phyloP scores from a whole-genome alignment of 2,113 vertebrate species.

The Psittacara wagleri region DNA sequence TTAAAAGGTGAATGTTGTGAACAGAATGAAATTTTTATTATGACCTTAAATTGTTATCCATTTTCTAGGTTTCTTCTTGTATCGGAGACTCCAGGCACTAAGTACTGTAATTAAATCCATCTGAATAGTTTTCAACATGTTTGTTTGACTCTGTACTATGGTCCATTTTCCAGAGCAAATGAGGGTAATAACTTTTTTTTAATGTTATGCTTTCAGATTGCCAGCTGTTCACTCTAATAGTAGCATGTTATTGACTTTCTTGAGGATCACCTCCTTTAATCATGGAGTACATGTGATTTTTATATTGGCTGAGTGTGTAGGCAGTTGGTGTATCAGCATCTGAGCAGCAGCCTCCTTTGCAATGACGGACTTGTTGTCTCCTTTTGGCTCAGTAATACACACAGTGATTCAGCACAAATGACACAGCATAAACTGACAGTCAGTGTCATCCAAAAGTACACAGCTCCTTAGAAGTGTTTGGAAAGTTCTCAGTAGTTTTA shows the following conservation, averaged over 20 bases:
- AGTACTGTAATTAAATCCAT: neutral
- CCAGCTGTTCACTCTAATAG: neutral
- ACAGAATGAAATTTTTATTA: slow-evolving; percentile 2
- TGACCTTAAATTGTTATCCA: neutral
- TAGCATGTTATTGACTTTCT: slow-evolving; percentile 41
- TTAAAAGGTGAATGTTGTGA: neutral
- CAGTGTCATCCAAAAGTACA: neutral
- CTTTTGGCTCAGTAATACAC: neutral
- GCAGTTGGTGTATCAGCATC: neutral
- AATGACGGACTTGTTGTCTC: neutral
- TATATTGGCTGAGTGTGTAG: neutral
- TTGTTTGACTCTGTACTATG: neutral
- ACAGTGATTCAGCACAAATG: slow-evolving; percentile 9
- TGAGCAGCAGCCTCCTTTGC: slow-evolving; percentile 4
- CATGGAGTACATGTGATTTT: neutral
- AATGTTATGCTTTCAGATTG: slow-evolving; percentile 26
- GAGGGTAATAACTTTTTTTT: slow-evolving; percentile 40
- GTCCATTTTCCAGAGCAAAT: slow-evolving; percentile 24
- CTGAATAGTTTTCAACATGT: neutral
- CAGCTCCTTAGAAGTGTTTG: neutral
- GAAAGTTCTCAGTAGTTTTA: neutral
- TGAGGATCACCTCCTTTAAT: slow-evolving; percentile 21
- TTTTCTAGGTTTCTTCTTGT: neutral
- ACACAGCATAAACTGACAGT: neutral
- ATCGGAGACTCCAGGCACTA: slow-evolving; percentile 16